These are phyloP conservation scores for Lamellibrachia luymesi DNA, from an alignment of 1,140 invertebrate genomes.

Conservation along the genomic window DNA sequence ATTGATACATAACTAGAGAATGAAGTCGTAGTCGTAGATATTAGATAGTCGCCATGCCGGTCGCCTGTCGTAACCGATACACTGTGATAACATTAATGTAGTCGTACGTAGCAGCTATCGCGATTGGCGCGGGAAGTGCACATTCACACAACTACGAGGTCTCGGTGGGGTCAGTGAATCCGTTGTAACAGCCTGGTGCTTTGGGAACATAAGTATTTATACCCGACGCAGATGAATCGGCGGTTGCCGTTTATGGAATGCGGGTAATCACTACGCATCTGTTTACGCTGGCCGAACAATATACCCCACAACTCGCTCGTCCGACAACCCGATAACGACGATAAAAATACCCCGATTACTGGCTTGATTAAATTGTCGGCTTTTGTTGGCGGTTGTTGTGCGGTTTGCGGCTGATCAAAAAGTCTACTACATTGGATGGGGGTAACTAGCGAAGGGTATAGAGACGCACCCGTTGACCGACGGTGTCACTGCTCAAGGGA, in stretches of 20 bases:
- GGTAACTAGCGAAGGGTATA: background rate
- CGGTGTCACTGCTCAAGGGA: background rate
- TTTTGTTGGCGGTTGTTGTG: background rate
- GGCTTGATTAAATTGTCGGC: background rate
- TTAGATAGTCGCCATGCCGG: no score
- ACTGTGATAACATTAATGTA: no score
- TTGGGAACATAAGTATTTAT: no score
- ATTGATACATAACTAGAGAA: no score
- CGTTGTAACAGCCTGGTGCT: no score
- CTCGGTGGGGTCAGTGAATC: no score
- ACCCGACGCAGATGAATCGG: background rate
- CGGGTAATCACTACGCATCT: background rate
- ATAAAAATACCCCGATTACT: background rate
- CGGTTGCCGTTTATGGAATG: background rate
- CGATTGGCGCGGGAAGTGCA: no score
- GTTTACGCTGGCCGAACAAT: background rate
- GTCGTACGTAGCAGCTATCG: no score
- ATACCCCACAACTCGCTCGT: background rate
- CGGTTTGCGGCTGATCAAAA: background rate
- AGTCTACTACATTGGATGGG: background rate
- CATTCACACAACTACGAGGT: no score
- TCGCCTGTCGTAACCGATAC: no score
- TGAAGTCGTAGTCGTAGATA: no score
- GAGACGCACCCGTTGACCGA: background rate
- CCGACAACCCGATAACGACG: constrained; percentile 2